Base-by-base conservation (phyloP, 2,888 invertebrate genomes). In the Volucella bombylans region DNA sequence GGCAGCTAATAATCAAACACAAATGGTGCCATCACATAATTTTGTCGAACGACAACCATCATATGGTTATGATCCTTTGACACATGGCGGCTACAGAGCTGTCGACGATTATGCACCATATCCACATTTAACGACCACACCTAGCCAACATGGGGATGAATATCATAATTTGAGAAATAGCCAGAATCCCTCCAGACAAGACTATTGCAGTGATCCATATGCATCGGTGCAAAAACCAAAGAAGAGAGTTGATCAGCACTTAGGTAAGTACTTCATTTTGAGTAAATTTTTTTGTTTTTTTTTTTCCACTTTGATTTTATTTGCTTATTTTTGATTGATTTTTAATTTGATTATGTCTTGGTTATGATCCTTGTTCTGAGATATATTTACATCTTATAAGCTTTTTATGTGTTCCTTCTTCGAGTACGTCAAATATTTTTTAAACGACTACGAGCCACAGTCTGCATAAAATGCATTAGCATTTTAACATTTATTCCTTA, bases 201-300 rank as follows among this genome's bases (percentile, higher is more conserved):
- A 96, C 91, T 96, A 96, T 93, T 96, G 96, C 93, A 95, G 95
- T 87, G 97, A 97, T 93, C 96, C 97, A 8, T 97, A 97, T 92
- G 96, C 96, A 86, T 95, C 96, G 86, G 96, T 97, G 87, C 96
- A 96, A 92, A 97, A 97, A 92, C 96, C 96, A 87, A 97, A 97
- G 93, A 97, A 97, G 92, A 94, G 96, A 88, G 94, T 96, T 91
- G 96, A 96, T 90, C 96, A 95, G 90, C 96, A 97, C 93, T 95
- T 97, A 92, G 97, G 97, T 97, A 90, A 94, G 94, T 93, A 15
- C 8, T 67, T 83, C 54, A 45, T 54, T 73, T 65, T 39, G n/a
- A 23, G 4, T 50, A 49, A 69, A 18, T 50, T 61, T 68, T 45
- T 11, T 1, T 64, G 18, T 38, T 45, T 31, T 49, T 31, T 23